A percentile compares a stretch with the other conserved stretches of the same genome.
Evolutionary conservation across 2,113 vertebrate genomes (phyloP).

Genomic region (Odocoileus hemionus): DNA sequence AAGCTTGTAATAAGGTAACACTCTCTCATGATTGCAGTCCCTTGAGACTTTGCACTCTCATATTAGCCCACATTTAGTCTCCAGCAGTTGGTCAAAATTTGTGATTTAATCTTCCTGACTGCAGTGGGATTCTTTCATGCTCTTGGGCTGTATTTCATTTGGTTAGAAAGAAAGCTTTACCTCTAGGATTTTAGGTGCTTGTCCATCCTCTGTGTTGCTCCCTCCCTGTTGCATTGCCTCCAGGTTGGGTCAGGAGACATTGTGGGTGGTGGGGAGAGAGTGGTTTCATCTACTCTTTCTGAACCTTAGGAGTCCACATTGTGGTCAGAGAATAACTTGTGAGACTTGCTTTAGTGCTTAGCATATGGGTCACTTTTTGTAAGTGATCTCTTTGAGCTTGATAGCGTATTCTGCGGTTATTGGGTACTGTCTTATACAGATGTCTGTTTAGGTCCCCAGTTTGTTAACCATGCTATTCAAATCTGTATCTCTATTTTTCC

Average conservation of each 20-base stretch:
- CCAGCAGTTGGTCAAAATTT: neutral
- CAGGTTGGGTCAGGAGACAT: neutral
- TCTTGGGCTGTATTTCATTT: neutral
- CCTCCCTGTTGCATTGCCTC: neutral
- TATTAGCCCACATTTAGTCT: neutral
- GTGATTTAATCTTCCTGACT: neutral
- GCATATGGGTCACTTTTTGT: neutral
- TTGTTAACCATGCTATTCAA: slow-evolving; percentile 4
- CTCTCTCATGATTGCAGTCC: neutral
- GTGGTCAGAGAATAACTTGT: neutral
- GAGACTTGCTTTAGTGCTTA: neutral
- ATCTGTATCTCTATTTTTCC: neutral
- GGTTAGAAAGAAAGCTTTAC: neutral
- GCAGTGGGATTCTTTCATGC: neutral
- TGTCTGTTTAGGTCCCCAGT: neutral
- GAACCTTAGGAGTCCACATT: neutral
- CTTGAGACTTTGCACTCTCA: neutral
- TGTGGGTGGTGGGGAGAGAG: neutral
- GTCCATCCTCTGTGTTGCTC: neutral
- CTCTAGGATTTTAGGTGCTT: neutral
- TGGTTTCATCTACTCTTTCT: neutral
- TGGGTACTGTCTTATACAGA: neutral
- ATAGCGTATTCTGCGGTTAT: neutral
- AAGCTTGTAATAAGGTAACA: neutral
- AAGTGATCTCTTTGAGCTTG: neutral